These are phyloP conservation scores for Macquaria australasica DNA, from an alignment of 2,113 vertebrate species.

Conservation along the genomic window DNA sequence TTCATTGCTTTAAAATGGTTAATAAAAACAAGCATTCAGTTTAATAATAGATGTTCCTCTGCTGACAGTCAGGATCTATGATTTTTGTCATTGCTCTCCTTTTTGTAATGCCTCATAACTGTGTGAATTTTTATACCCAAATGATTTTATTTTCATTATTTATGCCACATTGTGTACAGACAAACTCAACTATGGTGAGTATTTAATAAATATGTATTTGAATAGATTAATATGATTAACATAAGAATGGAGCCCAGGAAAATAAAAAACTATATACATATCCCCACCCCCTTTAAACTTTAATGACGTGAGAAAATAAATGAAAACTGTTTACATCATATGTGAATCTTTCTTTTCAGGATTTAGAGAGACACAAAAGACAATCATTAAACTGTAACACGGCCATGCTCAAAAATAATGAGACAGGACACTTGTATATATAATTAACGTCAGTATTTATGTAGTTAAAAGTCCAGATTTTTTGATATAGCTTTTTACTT, in stretches of 20 bases:
- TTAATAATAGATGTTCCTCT: background rate
- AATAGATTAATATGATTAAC: constrained; percentile 10
- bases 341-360: constrained; percentile 3
- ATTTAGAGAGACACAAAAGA: background rate
- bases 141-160: constrained; percentile 7
- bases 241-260: background rate
- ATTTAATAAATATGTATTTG: constrained; percentile 22
- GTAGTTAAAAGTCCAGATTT: background rate
- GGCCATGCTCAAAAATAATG: background rate
- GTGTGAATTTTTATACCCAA: background rate
- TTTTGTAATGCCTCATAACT: constrained; percentile 1
- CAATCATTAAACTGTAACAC: background rate
- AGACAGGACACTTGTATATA: background rate
- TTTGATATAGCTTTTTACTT: background rate
- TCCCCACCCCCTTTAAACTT: background rate
- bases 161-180: constrained; percentile 22
- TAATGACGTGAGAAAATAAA: constrained; percentile 32
- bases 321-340: constrained; percentile 4
- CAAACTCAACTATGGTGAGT: background rate
- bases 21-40: background rate
- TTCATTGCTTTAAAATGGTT: background rate
- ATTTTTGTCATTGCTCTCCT: background rate
- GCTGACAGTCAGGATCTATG: background rate
- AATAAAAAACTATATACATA: background rate
- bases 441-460: background rate